Evolutionary conservation across 2,797 vertebrate genomes (phyloP).

Genomic region (Lutjanus argentimaculatus): DNA sequence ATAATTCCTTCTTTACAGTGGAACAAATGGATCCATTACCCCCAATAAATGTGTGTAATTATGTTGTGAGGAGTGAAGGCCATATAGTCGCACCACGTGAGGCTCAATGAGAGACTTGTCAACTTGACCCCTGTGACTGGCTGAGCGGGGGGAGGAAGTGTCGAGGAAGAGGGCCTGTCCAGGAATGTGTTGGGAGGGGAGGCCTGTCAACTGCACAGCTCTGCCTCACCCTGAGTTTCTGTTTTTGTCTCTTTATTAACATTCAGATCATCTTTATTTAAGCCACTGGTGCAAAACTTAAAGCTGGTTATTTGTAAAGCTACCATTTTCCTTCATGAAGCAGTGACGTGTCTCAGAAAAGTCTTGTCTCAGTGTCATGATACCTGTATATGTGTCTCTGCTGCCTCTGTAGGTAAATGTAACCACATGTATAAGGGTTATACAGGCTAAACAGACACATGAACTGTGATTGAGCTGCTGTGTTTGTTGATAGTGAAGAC

Average conservation of each 20-base stretch:
- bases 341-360: neutral
- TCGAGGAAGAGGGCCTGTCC: slow-evolving; percentile 83
- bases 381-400: neutral
- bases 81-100: slow-evolving; percentile 68
- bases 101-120: slow-evolving; percentile 82
- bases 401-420: neutral
- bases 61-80: slow-evolving; percentile 77
- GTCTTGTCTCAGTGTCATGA: neutral
- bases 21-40: slow-evolving; percentile 70
- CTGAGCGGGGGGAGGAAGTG: slow-evolving; percentile 80
- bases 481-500: slow-evolving; percentile 11
- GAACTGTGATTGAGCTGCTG: slow-evolving; percentile 4
- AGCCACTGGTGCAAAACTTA: neutral
- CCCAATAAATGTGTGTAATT: slow-evolving; percentile 68
- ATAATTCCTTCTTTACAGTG: slow-evolving; percentile 49
- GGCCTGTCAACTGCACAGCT: slow-evolving; percentile 65
- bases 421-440: neutral
- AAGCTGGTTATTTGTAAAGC: slow-evolving; percentile 3
- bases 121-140: slow-evolving; percentile 81
- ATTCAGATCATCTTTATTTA: slow-evolving; percentile 28
- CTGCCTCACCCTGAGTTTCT: slow-evolving; percentile 42
- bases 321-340: neutral
- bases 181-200: slow-evolving; percentile 85
- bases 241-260: slow-evolving; percentile 45
- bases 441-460: neutral